Evolutionary conservation across 2,113 vertebrate species (phyloP), one percentile per base, ranked within the genome.

Genomic region (Verasper variegatus): DNA sequence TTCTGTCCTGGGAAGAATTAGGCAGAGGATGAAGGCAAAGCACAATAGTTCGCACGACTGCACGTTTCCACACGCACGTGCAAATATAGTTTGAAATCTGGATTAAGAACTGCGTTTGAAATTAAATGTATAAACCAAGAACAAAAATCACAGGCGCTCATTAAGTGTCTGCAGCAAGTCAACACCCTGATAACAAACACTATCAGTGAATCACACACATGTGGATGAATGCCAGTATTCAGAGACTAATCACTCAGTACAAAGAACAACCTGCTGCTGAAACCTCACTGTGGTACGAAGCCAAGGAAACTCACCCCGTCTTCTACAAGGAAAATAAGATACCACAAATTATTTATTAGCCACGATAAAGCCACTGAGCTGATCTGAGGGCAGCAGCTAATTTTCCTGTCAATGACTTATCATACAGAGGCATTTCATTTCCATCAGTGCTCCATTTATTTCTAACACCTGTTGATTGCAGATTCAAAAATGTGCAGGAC

Each of bases 1-100:
- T 80, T 76, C 84, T 90, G 74, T 79, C 64, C 56, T 47, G 15
- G 55, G 21, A 61, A 78, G 45, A 60, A 54, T 15, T 47, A 62
- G 6, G 56, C 64, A 83, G 3, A 66, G 42, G 3, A 3, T 18
- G 2, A 26, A 45, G 59, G 15, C 59, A 58, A 27, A 8, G 2
- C 13, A 3, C 17, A 27, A 15, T 18, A 63, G 45, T 52, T 67
- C 31, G 61, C 51, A 74, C 9, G 37, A 24, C 56, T 56, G 63
- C 8, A 26, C 45, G 45, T 49, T 49, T 49, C 12, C 26, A 35
- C 40, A 59, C 21, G 31, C 20, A 68, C 27, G 55, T 20, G 20
- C 24, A 6, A 13, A 47, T 15, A 10, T 13, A 63, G 17, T 11
- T 49, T 0, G 37, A 40, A 40, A 40, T 49, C 47, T 49, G 47